These are phyloP conservation scores for Pseudomyrmex flavicornis DNA, from an alignment of 1,140 invertebrate genomes.

Conservation along the genomic window DNA sequence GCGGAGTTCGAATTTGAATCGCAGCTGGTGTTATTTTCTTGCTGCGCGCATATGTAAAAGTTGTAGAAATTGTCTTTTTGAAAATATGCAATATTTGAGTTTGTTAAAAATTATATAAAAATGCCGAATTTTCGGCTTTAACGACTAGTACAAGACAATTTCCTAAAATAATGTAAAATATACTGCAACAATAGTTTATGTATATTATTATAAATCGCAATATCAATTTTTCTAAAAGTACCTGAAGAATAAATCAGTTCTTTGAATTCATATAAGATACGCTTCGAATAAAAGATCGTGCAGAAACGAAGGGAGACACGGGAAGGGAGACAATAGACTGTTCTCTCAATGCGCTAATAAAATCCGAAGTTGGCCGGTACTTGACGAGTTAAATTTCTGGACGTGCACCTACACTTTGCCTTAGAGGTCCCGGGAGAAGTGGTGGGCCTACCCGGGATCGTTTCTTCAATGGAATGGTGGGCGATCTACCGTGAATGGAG, in stretches of 20 bases:
- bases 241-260: background rate
- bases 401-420: conserved; percentile 73
- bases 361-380: conserved; percentile 55
- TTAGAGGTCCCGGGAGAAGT: conserved; percentile 58
- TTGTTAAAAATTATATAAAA: background rate
- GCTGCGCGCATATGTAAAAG: background rate
- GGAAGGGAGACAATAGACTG: conserved; percentile 60
- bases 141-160: no score
- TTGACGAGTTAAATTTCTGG: conserved; percentile 69
- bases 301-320: background rate
- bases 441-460: conserved; percentile 65
- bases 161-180: background rate
- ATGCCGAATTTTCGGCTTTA: no score
- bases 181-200: no score
- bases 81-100: background rate
- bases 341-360: conserved; percentile 68
- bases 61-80: background rate
- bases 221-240: background rate
- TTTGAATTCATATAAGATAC: background rate
- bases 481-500: conserved; percentile 81
- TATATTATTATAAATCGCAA: background rate
- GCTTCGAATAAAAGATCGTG: background rate
- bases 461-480: conserved; percentile 78
- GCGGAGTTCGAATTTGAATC: conserved; percentile 25
- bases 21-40: background rate